Conservation (phyloP, 1,140 invertebrate genomes). For the Venturia canescens region DNA sequence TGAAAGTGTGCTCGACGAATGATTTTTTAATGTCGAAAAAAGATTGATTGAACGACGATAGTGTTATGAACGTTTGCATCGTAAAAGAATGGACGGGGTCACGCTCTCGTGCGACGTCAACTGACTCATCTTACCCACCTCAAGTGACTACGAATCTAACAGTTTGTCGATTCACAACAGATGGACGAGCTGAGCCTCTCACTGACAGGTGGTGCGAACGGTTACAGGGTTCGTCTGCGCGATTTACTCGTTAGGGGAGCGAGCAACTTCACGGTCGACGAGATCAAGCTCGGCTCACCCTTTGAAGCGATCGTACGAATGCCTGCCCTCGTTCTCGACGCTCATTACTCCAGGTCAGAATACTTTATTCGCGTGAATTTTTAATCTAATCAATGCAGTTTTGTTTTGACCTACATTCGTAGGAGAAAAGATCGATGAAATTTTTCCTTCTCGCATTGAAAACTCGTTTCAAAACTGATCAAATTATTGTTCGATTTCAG, state of each 20-base stretch:
- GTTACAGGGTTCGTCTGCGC: constrained; percentile 83
- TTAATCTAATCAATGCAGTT: too few relatives aligned
- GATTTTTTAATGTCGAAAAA: too few relatives aligned
- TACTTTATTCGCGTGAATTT: neutral
- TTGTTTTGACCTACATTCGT: too few relatives aligned
- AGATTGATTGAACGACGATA: too few relatives aligned
- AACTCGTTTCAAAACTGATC: too few relatives aligned
- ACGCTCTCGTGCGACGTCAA: neutral
- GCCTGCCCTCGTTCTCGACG: constrained; percentile 82
- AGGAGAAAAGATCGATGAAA: too few relatives aligned
- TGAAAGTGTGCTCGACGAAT: too few relatives aligned
- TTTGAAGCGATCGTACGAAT: constrained; percentile 83
- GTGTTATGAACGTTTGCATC: neutral
- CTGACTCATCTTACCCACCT: neutral
- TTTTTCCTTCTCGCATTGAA: too few relatives aligned
- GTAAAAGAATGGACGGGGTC: constrained; percentile 1
- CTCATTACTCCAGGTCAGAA: constrained; percentile 81
- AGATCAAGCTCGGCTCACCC: constrained; percentile 81
- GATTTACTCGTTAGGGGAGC: constrained; percentile 84
- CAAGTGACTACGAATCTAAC: neutral
- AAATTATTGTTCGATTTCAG: constrained; percentile 60
- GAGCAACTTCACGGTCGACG: constrained; percentile 82
- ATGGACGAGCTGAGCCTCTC: constrained; percentile 84
- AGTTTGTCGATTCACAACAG: constrained; percentile 59
- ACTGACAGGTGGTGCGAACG: constrained; percentile 83